Evolutionary conservation across 2,888 invertebrate genomes (phyloP).

Genomic region (Troglohyphantes excavatus): DNA sequence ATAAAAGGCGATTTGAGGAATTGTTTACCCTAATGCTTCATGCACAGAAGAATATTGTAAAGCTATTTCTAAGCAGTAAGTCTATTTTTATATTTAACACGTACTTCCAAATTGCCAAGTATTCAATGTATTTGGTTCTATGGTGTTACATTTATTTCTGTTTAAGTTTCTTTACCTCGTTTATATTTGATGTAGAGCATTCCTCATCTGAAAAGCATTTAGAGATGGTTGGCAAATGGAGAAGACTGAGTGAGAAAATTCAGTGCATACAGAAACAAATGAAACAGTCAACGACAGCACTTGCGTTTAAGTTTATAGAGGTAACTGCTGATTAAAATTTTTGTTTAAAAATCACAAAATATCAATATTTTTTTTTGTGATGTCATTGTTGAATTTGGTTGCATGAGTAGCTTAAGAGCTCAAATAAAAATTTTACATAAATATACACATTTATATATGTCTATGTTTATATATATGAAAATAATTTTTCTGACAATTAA

Average conservation of each 20-base stretch:
- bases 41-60: conserved; percentile 87
- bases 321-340: conserved; percentile 81
- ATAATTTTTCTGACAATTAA: too few species aligned
- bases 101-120: not conserved
- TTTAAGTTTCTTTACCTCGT: not conserved
- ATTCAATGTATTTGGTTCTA: not conserved
- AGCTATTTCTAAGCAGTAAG: conserved; percentile 81
- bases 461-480: too few species aligned
- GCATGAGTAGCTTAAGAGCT: too few species aligned
- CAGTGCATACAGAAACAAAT: conserved; percentile 89
- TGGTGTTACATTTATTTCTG: too few species aligned
- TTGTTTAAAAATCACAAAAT: too few species aligned
- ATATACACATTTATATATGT: too few species aligned
- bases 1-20: conserved; percentile 88
- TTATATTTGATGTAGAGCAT: conserved; percentile 27
- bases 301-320: conserved; percentile 95
- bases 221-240: conserved; percentile 85
- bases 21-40: conserved; percentile 90
- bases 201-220: not conserved
- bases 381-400: too few species aligned
- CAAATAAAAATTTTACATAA: too few species aligned
- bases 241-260: conserved; percentile 87
- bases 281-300: conserved; percentile 86
- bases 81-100: not conserved
- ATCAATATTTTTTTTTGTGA: too few species aligned